Conservation (phyloP, 1,140 invertebrate genomes). For the Antheraea mylitta region DNA sequence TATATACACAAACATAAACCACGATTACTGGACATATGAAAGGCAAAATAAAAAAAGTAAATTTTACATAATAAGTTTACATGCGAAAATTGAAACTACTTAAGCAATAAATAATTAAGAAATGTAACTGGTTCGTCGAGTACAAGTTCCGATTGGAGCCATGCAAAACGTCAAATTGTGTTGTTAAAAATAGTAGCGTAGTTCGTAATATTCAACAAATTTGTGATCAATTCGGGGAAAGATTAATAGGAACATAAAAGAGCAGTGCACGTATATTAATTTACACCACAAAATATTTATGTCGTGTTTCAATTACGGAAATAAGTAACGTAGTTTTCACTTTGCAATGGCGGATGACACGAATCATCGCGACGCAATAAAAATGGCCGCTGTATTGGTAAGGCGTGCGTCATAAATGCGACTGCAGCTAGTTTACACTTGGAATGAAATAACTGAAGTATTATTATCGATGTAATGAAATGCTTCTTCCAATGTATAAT, state of each 20-base stretch:
- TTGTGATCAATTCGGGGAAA: slow-evolving; percentile 53
- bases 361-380: slow-evolving; percentile 77
- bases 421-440: slow-evolving; percentile 35
- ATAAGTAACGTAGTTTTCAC: slow-evolving; percentile 52
- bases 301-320: slow-evolving; percentile 47
- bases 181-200: slow-evolving; percentile 69
- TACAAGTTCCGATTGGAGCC: slow-evolving; percentile 35
- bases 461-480: neutral
- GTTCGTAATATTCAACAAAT: slow-evolving; percentile 59
- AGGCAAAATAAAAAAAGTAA: neutral
- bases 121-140: slow-evolving; percentile 51
- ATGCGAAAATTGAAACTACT: neutral
- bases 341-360: slow-evolving; percentile 77
- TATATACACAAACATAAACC: neutral
- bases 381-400: slow-evolving; percentile 77
- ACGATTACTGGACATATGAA: neutral
- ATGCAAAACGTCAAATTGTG: slow-evolving; percentile 73
- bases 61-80: neutral
- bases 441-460: slow-evolving; percentile 9
- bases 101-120: slow-evolving; percentile 28
- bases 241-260: slow-evolving; percentile 43
- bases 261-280: slow-evolving; percentile 49
- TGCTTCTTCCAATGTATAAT: neutral
- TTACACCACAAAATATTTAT: slow-evolving; percentile 38
- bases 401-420: slow-evolving; percentile 69